Percentiles rank a stretch among this genome's conserved stretches.
Evolutionary conservation across 2,797 vertebrate genomes (phyloP).

Genomic region (Tangara arthus): DNA sequence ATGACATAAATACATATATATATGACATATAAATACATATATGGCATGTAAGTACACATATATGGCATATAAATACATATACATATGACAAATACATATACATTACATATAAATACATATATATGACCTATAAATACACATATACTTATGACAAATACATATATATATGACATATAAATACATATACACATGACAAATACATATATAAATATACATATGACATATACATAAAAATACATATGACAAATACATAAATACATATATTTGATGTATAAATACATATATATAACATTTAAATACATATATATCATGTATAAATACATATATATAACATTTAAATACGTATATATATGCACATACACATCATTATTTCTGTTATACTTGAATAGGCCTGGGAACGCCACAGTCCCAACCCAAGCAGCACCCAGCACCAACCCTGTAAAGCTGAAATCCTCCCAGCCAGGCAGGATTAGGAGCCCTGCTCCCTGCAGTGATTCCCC

Average conservation of each 20-base stretch:
- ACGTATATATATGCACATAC: rapidly evolving
- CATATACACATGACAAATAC: background rate
- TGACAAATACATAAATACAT: background rate
- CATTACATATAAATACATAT: background rate
- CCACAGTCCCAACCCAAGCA: background rate
- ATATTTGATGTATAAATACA: too few species aligned
- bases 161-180: too few species aligned
- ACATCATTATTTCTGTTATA: background rate
- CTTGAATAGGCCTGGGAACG: background rate
- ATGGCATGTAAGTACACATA: too few species aligned
- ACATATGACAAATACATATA: background rate
- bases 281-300: too few species aligned
- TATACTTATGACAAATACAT: too few species aligned
- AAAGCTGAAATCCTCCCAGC: background rate
- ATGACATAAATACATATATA: background rate
- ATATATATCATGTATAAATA: too few species aligned
- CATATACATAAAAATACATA: too few species aligned
- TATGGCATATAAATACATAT: background rate
- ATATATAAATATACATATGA: too few species aligned
- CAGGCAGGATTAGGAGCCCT: background rate
- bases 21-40: too few species aligned
- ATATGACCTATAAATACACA: too few species aligned
- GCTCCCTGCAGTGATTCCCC: background rate
- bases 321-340: background rate
- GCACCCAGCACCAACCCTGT: background rate